A percentile compares a stretch with the other conserved stretches of the same genome.
These are phyloP conservation scores for Pachydiplax longipennis DNA, from an alignment of 2,888 invertebrate species.

Conservation along the genomic window DNA sequence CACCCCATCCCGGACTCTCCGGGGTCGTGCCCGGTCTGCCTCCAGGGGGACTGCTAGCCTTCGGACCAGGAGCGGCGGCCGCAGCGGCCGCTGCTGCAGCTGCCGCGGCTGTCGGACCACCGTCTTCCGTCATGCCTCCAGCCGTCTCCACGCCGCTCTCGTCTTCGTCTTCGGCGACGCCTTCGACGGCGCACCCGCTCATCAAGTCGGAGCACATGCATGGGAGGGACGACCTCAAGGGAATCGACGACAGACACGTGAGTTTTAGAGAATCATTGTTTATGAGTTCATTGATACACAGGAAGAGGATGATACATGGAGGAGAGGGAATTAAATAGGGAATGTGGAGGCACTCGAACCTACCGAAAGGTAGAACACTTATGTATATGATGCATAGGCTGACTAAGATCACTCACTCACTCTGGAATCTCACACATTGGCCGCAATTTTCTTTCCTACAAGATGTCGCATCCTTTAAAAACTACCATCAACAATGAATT, in stretches of 20 bases:
- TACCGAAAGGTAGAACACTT: too few species aligned
- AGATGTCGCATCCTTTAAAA: too few species aligned
- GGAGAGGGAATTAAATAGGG: too few species aligned
- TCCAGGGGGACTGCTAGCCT: constrained; percentile 47
- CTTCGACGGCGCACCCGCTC: constrained; percentile 63
- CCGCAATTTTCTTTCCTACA: too few species aligned
- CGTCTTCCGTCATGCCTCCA: constrained; percentile 47
- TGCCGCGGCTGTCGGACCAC: constrained; percentile 55
- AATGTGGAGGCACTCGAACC: too few species aligned
- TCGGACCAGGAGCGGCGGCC: constrained; percentile 18
- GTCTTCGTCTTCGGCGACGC: constrained; percentile 62
- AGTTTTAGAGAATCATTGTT: constrained; percentile 39
- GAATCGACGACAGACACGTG: constrained; percentile 53
- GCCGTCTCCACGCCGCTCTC: constrained; percentile 48
- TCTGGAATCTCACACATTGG: too few species aligned
- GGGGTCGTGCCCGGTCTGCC: constrained; percentile 47
- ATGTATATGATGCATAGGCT: too few species aligned
- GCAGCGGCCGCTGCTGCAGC: constrained; percentile 61
- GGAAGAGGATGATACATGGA: too few species aligned
- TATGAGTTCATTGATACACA: neutral
- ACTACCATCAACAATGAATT: too few species aligned
- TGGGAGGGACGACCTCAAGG: constrained; percentile 52
- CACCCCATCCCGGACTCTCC: constrained; percentile 60
- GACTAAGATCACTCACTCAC: too few species aligned
- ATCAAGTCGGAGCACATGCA: constrained; percentile 55